A percentile compares a stretch with the other conserved stretches of the same genome.
These are phyloP conservation scores for Cariama cristata DNA, from an alignment of 2,113 vertebrate genomes.

Conservation along the genomic window DNA sequence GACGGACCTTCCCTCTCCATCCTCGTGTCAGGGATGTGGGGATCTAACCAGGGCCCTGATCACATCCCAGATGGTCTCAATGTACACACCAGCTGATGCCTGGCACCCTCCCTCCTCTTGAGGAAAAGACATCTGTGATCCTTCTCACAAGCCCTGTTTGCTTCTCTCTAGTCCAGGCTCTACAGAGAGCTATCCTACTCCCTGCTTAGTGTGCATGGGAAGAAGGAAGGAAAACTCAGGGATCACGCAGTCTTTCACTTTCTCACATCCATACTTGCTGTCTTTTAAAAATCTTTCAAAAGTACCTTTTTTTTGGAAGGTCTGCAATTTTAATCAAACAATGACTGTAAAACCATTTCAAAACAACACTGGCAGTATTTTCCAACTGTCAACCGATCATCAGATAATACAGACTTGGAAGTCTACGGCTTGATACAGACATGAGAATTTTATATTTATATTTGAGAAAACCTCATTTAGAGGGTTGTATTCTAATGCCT, in stretches of 20 bases:
- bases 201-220: accelerated
- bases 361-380: neutral
- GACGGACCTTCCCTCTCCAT: neutral
- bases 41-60: neutral
- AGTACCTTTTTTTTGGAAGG: neutral
- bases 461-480: neutral
- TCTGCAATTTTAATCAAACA: neutral
- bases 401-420: neutral
- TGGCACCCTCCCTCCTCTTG: slow-evolving; percentile 28
- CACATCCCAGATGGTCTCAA: slow-evolving; percentile 24
- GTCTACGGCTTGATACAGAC: neutral
- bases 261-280: neutral
- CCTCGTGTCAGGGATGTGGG: neutral
- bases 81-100: neutral
- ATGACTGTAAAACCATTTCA: neutral
- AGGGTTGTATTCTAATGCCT: neutral
- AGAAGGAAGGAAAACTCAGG: neutral
- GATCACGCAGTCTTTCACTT: neutral
- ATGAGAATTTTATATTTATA: neutral
- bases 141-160: neutral
- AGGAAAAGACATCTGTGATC: slow-evolving; percentile 33
- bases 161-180: neutral
- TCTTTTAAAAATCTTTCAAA: neutral
- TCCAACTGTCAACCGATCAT: neutral
- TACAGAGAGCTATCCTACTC: neutral